A percentile compares a stretch with the other conserved stretches of the same genome.
Conservation (phyloP, 2,888 invertebrate genomes). For the Agapetus fuscipes region DNA sequence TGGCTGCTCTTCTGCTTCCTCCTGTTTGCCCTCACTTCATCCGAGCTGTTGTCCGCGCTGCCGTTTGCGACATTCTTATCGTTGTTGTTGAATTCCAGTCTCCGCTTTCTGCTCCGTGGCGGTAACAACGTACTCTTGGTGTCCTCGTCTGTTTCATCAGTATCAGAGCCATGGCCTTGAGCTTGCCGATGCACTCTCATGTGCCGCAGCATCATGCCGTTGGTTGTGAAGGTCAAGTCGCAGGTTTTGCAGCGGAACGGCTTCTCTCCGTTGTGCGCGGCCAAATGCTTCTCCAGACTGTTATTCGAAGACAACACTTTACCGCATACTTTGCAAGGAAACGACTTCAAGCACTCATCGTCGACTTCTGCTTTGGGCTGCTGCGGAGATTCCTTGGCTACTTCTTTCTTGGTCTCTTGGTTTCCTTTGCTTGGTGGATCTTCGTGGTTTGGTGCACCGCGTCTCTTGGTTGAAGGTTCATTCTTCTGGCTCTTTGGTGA, state of each 20-base stretch:
- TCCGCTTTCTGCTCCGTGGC: constrained; percentile 15
- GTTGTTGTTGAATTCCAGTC: constrained; percentile 23
- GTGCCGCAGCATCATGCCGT: constrained; percentile 80
- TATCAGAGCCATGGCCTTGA: constrained; percentile 28
- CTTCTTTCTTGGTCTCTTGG: constrained; percentile 23
- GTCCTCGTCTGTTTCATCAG: constrained; percentile 24
- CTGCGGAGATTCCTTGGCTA: constrained; percentile 9
- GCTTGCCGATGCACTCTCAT: constrained; percentile 59
- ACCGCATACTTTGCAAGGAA: constrained; percentile 55
- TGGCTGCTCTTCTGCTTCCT: constrained; percentile 25
- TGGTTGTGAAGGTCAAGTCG: constrained; percentile 72
- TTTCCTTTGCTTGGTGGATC: constrained; percentile 24
- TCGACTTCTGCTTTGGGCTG: constrained; percentile 26
- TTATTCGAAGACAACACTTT: constrained; percentile 66
- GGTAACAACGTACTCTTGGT: constrained; percentile 24
- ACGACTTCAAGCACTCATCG: constrained; percentile 36
- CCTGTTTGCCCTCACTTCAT: constrained; percentile 22
- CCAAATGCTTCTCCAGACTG: constrained; percentile 68
- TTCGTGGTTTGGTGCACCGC: not conserved
- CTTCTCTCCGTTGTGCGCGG: constrained; percentile 71
- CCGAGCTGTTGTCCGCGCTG: constrained; percentile 27
- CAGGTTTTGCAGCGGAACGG: constrained; percentile 73
- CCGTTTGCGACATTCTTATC: constrained; percentile 29
- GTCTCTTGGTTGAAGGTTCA: constrained; percentile 22
- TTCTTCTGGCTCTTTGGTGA: constrained; percentile 23